Evolutionary conservation across 2,888 invertebrate genomes (phyloP), one percentile per base, ranked within the genome.

Genomic region (Anagyrus pseudococci): DNA sequence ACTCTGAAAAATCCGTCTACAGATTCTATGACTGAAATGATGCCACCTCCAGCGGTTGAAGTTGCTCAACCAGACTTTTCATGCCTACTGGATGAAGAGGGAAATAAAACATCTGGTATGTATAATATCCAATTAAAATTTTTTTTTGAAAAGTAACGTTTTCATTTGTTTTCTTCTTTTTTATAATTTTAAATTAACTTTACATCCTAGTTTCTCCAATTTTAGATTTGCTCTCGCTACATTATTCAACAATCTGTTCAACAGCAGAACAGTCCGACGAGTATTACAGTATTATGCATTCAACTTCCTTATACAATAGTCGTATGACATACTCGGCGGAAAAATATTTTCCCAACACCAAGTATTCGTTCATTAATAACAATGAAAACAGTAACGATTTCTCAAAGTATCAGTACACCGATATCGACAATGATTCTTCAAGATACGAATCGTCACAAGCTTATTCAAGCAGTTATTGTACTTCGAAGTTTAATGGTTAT

Each of bases 21-120:
- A 17, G 67, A 71, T 19, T 67, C 76, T 19, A 44, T 37, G 2
- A 69, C 75, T 22, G 75, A 77, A 69, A 68, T 77, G 60, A 75
- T 80, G 73, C 75, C 79, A 48, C 71, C 77, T 56, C 67, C 73
- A 67, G 69, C 75, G 26, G 33, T 7, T 10, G 69, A 75, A 64
- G 61, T 68, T 59, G 62, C 70, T 6, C 73, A 75, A 55, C 80
- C 83, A 60, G 85, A 85, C 67, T 82, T 85, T 57, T 82, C 83
- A 4, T 84, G 83, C 68, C 76, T 84, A 67, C 70, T 85, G 41
- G 83, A 85, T 67, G 84, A 84, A 67, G 85, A 85, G 71, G 83
- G 82, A 74, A 78, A 81, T 29, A 82, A 81, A 68, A 79, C 75
- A 71, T 78, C 76, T 64, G 82, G 80, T 80, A 70, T 33, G 58